Conservation (phyloP, 2,797 vertebrate genomes). For the Zalophus californianus region DNA sequence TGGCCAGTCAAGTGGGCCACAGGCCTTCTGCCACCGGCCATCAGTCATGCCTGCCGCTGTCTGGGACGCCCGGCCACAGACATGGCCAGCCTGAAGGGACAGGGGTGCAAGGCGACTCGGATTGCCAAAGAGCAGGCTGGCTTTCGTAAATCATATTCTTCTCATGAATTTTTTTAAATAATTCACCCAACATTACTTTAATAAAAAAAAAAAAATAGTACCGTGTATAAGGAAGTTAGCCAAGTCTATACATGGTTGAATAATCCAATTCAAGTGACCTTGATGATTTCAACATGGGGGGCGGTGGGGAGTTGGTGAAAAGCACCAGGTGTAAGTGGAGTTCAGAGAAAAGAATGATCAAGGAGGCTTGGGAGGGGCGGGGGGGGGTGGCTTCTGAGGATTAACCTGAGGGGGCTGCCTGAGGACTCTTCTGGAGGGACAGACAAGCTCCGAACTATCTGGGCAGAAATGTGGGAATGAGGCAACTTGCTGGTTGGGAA, state of each 20-base stretch:
- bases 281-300: background rate
- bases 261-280: constrained; percentile 12
- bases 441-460: background rate
- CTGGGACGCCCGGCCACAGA: background rate
- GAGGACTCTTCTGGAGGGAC: background rate
- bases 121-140: background rate
- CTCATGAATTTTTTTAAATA: constrained; percentile 50
- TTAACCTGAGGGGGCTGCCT: background rate
- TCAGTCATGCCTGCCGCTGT: background rate
- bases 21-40: rapidly evolving
- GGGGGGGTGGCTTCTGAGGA: background rate
- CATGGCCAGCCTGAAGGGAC: background rate
- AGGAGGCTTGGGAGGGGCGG: background rate
- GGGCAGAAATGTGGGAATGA: rapidly evolving
- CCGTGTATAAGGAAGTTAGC: background rate
- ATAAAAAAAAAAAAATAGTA: background rate
- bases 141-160: background rate
- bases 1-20: background rate
- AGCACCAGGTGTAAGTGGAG: background rate
- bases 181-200: background rate
- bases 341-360: background rate
- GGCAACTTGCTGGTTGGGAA: background rate
- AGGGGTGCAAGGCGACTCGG: background rate
- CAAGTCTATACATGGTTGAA: background rate
- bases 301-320: background rate